Conservation (phyloP, 2,797 vertebrate species). For the Eulemur mongoz region DNA sequence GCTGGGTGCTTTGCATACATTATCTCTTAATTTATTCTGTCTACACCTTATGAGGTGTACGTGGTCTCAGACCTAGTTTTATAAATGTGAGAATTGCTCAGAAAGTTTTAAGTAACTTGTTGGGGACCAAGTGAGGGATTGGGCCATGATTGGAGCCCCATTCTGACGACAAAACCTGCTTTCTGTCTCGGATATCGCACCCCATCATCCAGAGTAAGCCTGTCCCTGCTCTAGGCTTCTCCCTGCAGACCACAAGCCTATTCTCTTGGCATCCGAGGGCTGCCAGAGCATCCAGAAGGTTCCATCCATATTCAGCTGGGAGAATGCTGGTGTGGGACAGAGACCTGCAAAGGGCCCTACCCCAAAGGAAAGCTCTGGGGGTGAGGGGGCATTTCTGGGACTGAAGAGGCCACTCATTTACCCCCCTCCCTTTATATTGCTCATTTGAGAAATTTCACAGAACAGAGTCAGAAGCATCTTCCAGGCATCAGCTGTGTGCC, state of each 20-base stretch:
- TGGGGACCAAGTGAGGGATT: neutral
- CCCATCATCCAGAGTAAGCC: neutral
- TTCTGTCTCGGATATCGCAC: neutral
- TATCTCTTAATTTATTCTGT: neutral
- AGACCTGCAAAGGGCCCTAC: neutral
- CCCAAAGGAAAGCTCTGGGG: neutral
- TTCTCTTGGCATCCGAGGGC: neutral
- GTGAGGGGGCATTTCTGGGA: neutral
- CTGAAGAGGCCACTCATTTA: neutral
- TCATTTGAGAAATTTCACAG: neutral
- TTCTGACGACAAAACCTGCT: neutral
- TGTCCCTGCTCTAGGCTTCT: neutral
- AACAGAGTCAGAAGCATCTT: neutral
- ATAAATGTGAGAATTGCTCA: neutral
- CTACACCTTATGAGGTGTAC: neutral
- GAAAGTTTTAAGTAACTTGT: neutral
- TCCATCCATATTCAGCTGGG: fast-evolving
- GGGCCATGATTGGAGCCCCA: fast-evolving
- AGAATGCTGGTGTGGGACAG: neutral
- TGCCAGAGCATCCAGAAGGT: neutral
- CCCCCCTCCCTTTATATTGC: neutral
- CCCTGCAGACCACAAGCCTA: neutral
- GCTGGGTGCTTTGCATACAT: neutral
- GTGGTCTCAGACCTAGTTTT: neutral
- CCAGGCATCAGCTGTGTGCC: neutral